Evolutionary conservation across 2,113 vertebrate genomes (phyloP), one percentile per base, ranked within the genome.

Genomic region (Tenrec ecaudatus): DNA sequence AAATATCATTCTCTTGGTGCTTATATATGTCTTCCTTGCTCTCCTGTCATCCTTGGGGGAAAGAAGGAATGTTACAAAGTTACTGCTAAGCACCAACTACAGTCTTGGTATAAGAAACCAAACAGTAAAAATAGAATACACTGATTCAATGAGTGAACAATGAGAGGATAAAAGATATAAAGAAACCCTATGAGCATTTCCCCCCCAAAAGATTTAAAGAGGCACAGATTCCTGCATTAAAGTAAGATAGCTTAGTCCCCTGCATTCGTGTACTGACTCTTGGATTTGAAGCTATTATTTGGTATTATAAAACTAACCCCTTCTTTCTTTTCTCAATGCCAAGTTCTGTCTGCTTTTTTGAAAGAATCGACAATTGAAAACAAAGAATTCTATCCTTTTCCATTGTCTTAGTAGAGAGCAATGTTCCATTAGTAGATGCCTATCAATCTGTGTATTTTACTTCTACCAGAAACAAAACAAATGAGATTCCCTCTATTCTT

Each of bases 261-360:
- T 58, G 62, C 62, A 82, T 89, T 91, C 53, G 3, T 53, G 88
- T 82, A 79, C 58, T 60, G 69, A 91, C 64, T 82, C 79, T 71
- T 91, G 85, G 90, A 95, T 95, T 95, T 94, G 64, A 94, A 62
- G 64, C 79, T 96, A 94, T 93, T 96, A 94, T 93, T 88, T 0
- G 23, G 64, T 77, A 89, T 96, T 96, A 94, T 38, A 91, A 83
- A 94, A 88, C 85, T 90, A 90, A 92, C 69, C 92, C 82, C 29
- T 90, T 82, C 53, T 62, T 33, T 94, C 76, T 92, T 87, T 94
- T 82, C 53, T 95, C 89, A 93, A 11, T 82, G 84, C 83, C 95
- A 92, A 89, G 36, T 88, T 78, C 31, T 69, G 6, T 53, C 47
- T 0, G 0, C 25, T 57, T 88, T 86, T 81, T 87, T 91, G 83